A percentile compares a stretch with the other conserved stretches of the same genome.
These are phyloP conservation scores for Pinna nobilis DNA, from an alignment of 1,140 invertebrate genomes.

Conservation along the genomic window DNA sequence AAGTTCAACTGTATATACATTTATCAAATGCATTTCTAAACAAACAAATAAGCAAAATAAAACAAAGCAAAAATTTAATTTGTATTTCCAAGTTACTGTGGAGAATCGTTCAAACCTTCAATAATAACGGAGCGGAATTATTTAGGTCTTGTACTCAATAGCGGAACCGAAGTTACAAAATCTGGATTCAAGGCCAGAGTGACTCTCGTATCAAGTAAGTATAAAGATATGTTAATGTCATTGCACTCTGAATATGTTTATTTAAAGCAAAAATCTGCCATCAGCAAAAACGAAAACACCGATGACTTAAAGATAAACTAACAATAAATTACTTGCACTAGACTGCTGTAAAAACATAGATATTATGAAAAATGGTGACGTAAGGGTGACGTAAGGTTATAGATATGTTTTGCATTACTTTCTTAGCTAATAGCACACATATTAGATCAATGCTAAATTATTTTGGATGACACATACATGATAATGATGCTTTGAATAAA, in stretches of 20 bases:
- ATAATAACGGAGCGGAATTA: slow-evolving; percentile 30
- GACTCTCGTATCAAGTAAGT: slow-evolving; percentile 15
- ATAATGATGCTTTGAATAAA: no score
- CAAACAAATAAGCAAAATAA: not conserved
- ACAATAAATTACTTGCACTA: no score
- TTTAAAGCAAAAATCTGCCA: no score
- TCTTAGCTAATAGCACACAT: no score
- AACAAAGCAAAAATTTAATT: not conserved
- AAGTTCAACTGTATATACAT: not conserved
- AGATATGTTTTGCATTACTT: no score
- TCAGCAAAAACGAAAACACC: no score
- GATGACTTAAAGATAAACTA: no score
- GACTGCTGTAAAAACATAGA: no score
- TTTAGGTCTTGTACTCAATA: slow-evolving; percentile 21
- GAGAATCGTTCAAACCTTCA: slow-evolving; percentile 3
- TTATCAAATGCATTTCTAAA: not conserved
- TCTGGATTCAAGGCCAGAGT: slow-evolving; percentile 28
- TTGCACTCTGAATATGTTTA: not conserved
- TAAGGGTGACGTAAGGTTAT: no score
- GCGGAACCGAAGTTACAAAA: slow-evolving; percentile 2
- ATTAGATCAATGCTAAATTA: no score
- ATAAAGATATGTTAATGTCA: not conserved
- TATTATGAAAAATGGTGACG: no score
- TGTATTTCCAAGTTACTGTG: slow-evolving; percentile 29
- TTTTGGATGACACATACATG: no score